phyloP scores from a whole-genome alignment of 2,797 vertebrate species.

The Buphagus erythrorhynchus region DNA sequence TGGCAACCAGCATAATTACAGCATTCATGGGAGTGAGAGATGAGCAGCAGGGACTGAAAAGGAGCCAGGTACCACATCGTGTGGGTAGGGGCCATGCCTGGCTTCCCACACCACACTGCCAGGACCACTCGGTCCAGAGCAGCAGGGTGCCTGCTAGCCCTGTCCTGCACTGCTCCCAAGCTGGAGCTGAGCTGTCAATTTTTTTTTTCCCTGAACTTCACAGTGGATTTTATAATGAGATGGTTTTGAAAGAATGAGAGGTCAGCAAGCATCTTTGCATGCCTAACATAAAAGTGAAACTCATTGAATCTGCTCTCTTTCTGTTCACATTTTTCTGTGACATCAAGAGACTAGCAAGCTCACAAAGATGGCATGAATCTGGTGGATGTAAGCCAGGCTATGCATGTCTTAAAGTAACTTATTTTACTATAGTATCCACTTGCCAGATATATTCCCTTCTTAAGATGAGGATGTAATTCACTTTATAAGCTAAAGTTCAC shows the following conservation, averaged over 20 bases:
- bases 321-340: not conserved
- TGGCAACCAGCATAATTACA: not conserved
- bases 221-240: not conserved
- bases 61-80: not conserved
- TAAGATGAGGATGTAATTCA: not conserved
- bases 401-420: not conserved
- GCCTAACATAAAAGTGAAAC: not conserved
- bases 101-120: not conserved
- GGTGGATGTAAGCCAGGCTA: not conserved
- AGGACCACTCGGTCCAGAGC: accelerated
- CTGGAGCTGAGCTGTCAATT: not conserved
- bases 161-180: accelerated
- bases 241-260: not conserved
- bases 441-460: not conserved
- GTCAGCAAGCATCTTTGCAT: not conserved
- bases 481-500: not conserved
- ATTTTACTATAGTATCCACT: not conserved
- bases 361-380: not conserved
- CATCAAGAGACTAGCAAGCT: not conserved
- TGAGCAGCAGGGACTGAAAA: not conserved
- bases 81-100: not conserved
- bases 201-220: not conserved
- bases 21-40: not conserved
- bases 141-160: not conserved
- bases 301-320: not conserved